A percentile compares a stretch with the other conserved stretches of the same genome.
phyloP scores from a whole-genome alignment of 2,888 invertebrate species.

The Protophormia terraenovae region DNA sequence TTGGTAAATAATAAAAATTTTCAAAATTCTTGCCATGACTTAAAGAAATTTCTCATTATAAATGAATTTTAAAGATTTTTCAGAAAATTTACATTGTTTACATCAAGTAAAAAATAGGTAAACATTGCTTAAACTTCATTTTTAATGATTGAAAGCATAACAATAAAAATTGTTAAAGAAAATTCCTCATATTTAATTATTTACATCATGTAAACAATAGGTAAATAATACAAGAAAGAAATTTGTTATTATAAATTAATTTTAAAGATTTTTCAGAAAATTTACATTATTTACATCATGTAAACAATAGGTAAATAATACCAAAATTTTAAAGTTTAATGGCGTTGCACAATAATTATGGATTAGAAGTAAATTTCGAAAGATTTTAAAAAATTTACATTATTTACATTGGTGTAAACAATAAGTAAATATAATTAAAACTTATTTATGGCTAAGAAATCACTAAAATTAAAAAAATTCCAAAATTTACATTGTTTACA shows the following conservation, averaged over 20 bases:
- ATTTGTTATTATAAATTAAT: background rate
- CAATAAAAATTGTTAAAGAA: no score
- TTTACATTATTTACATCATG: background rate
- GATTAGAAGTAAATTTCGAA: background rate
- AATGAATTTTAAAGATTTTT: background rate
- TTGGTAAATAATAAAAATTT: background rate
- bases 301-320: background rate
- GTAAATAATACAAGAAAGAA: background rate
- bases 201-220: background rate
- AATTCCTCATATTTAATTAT: background rate
- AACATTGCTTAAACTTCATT: no score
- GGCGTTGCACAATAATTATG: no score
- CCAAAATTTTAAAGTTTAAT: background rate
- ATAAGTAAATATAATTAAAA: no score
- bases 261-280: background rate
- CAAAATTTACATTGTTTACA: background rate
- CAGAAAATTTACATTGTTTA: background rate
- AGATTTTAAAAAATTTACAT: background rate
- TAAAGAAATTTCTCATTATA: no score
- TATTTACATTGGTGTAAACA: background rate
- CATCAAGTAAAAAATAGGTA: background rate
- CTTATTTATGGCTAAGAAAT: no score
- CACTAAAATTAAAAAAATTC: background rate
- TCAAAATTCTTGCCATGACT: no score
- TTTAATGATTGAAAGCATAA: no score